These are phyloP conservation scores for Psilopogon haemacephalus DNA, from an alignment of 2,113 vertebrate species.

Conservation along the genomic window DNA sequence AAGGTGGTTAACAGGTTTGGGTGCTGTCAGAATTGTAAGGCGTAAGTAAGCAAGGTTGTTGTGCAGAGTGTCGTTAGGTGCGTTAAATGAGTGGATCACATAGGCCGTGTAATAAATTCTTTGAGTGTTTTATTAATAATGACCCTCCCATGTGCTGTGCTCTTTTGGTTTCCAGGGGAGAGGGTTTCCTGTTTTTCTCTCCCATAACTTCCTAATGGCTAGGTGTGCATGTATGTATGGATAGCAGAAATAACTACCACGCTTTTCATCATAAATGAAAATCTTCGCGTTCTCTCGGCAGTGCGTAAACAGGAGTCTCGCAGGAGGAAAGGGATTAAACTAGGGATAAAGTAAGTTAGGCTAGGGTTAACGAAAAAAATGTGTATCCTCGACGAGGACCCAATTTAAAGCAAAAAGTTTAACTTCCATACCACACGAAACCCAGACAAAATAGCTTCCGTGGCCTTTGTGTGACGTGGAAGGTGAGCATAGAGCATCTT, in stretches of 20 bases:
- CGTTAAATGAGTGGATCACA: background rate
- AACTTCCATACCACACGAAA: constrained; percentile 23
- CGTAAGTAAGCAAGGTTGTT: constrained; percentile 51
- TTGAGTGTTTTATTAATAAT: background rate
- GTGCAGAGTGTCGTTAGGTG: background rate
- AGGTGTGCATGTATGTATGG: background rate
- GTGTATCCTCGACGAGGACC: constrained; percentile 8
- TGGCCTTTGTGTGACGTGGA: constrained; percentile 55
- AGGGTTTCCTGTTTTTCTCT: background rate
- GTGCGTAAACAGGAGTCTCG: background rate
- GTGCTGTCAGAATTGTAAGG: constrained; percentile 39
- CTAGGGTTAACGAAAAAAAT: constrained; percentile 58
- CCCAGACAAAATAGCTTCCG: constrained; percentile 52
- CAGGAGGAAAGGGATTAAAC: background rate
- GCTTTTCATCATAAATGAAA: background rate
- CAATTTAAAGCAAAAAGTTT: constrained; percentile 68
- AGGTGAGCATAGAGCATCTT: constrained; percentile 66
- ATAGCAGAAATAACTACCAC: background rate
- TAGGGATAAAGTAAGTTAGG: background rate
- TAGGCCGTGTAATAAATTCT: background rate
- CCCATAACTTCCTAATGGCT: background rate
- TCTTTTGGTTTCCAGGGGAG: background rate
- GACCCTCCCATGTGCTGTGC: background rate
- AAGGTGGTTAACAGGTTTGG: constrained; percentile 65
- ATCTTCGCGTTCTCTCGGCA: background rate